Evolutionary conservation across 2,888 invertebrate genomes (phyloP).

Genomic region (Pelosia muscerda): DNA sequence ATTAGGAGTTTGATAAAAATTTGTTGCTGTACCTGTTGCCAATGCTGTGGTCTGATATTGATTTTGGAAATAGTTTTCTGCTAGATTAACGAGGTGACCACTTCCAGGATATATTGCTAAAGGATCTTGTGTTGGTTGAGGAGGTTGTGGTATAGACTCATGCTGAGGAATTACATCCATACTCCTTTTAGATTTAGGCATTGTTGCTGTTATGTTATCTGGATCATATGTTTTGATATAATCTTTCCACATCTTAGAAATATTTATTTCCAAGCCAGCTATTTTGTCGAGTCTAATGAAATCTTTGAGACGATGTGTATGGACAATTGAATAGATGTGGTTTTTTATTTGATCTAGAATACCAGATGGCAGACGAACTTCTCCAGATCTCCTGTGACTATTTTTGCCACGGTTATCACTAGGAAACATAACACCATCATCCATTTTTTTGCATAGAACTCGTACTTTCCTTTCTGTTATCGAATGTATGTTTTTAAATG

Average conservation of each 20-base stretch:
- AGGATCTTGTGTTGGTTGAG: conserved; percentile 67
- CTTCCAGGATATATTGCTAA: conserved; percentile 80
- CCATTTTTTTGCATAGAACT: conserved; percentile 87
- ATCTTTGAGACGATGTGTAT: conserved; percentile 83
- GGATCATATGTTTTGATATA: conserved; percentile 86
- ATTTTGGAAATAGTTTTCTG: conserved; percentile 84
- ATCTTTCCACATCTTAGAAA: conserved; percentile 87
- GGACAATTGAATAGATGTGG: conserved; percentile 85
- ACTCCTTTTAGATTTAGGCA: conserved; percentile 81
- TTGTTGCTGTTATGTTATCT: conserved; percentile 80
- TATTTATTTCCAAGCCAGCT: conserved; percentile 86
- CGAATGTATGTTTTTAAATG: conserved; percentile 87
- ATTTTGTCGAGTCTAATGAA: conserved; percentile 85
- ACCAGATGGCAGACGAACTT: conserved; percentile 81
- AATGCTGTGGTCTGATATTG: conserved; percentile 79
- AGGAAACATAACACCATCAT: conserved; percentile 87
- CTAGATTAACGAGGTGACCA: conserved; percentile 81
- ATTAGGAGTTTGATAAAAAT: conserved; percentile 81
- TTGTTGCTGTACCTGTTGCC: conserved; percentile 69
- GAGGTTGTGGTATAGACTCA: conserved; percentile 58
- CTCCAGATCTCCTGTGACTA: conserved; percentile 82
- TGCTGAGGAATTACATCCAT: conserved; percentile 64
- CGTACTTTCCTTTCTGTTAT: conserved; percentile 86
- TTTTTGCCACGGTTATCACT: conserved; percentile 86
- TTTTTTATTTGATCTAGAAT: conserved; percentile 85